Base-by-base conservation (phyloP, 2,113 vertebrate genomes). In the Eira barbara region DNA sequence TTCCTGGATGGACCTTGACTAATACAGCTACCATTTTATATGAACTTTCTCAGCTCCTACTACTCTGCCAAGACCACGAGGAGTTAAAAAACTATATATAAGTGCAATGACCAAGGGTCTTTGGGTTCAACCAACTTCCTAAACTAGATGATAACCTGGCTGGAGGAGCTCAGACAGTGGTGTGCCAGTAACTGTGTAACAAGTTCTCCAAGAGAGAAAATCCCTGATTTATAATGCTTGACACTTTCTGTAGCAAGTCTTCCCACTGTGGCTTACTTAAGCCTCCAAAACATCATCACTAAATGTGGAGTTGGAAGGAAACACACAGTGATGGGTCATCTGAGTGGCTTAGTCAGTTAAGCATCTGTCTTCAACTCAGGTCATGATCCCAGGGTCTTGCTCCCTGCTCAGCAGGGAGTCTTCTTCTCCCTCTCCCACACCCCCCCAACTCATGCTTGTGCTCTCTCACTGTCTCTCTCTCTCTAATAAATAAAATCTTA, bases 121-220 rank as follows among this genome's bases (percentile, higher is more conserved):
- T 69, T 94, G 59, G n/a, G 14, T 67, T 92, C 61, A 86, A 57
- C 27, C 59, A 76, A 4, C 20, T 92, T 92, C 29, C 49, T 96
- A 59, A 89, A 89, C 42, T 80, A 85, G 29, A 13, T 69, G 15
- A 42, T 69, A 94, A 85, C 36, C 76, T 42, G 9, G 8, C 45
- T 67, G 34, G 13, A 63, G 6, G 17, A 74, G 15, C 9, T 86
- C n/a, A 92, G 63, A 49, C 0, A 31, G 34, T 11, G 1, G 4
- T 27, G 15, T 52, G 17, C 10, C 55, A 18, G 15, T 74, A 91
- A 97, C 39, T 61, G 27, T 23, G 27, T 82, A 89, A 76, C 4
- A 63, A 11, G 31, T 71, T 91, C 63, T 80, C 71, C 2, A 20
- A 76, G 27, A 45, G 6, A 84, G n/a, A 81, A 94, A 80, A 27